These are phyloP conservation scores for Brachionus koreanus DNA, from an alignment of 1,140 invertebrate genomes.

Conservation along the genomic window DNA sequence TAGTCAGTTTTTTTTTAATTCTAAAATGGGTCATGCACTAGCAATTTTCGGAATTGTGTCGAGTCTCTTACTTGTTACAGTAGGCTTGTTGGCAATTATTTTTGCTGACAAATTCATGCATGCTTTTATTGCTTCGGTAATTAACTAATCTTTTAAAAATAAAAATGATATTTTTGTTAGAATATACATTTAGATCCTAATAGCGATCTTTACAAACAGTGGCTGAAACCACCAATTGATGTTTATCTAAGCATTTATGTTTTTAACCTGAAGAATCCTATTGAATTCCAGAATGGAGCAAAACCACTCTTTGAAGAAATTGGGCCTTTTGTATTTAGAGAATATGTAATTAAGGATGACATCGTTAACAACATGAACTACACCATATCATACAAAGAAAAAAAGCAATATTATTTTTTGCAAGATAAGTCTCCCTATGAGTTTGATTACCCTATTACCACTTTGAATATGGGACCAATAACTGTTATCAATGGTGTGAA, in stretches of 20 bases:
- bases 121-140: conserved; percentile 28
- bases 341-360: conserved; percentile 49
- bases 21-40: not conserved
- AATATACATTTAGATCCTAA: not conserved
- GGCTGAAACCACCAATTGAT: conserved; percentile 76
- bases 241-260: conserved; percentile 77
- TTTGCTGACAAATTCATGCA: conserved; percentile 35
- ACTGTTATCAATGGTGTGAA: conserved; percentile 49
- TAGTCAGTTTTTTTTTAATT: not conserved
- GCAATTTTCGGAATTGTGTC: conserved; percentile 10
- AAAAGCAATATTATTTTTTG: conserved; percentile 76
- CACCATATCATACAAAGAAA: conserved; percentile 80
- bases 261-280: conserved; percentile 80
- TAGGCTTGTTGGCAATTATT: not conserved
- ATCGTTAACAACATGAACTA: conserved; percentile 73
- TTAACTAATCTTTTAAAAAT: no score
- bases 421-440: conserved; percentile 73
- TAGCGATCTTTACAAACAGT: conserved; percentile 70
- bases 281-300: conserved; percentile 67
- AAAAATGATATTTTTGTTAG: not conserved
- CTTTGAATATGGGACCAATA: conserved; percentile 83
- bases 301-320: conserved; percentile 73
- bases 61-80: not conserved
- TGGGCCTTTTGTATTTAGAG: conserved; percentile 87
- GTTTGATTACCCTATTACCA: conserved; percentile 77